phyloP scores from a whole-genome alignment of 2,888 invertebrate genomes.

The Alitta virens region DNA sequence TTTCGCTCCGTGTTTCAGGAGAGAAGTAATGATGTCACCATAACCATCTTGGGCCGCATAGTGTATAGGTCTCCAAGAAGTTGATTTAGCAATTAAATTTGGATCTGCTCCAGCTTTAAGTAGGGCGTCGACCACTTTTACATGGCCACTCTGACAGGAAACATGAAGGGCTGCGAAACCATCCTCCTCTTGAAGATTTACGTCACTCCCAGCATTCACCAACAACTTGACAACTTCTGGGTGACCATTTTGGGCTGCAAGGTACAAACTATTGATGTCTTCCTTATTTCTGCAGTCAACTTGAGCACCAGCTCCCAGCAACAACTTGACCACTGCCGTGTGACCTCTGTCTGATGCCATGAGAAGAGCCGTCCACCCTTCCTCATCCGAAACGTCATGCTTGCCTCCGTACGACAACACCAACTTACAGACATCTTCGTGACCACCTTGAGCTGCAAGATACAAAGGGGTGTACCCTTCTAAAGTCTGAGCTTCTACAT shows the following conservation, averaged over 20 bases:
- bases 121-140: slow-evolving; percentile 20
- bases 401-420: slow-evolving; percentile 3
- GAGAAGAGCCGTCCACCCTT: slow-evolving; percentile 21
- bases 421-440: neutral
- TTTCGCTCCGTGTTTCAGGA: slow-evolving; percentile 24
- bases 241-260: slow-evolving; percentile 26
- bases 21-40: slow-evolving; percentile 19
- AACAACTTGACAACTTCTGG: slow-evolving; percentile 19
- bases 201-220: slow-evolving; percentile 18
- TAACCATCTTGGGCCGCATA: slow-evolving; percentile 28
- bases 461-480: slow-evolving; percentile 31
- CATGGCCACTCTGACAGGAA: slow-evolving; percentile 5
- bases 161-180: slow-evolving; percentile 18
- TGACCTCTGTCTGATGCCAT: slow-evolving; percentile 16
- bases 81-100: slow-evolving; percentile 20
- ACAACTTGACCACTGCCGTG: neutral
- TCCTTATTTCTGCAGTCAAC: slow-evolving; percentile 29
- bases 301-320: slow-evolving; percentile 23
- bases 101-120: slow-evolving; percentile 19
- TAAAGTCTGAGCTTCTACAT: slow-evolving; percentile 18
- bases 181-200: slow-evolving; percentile 17
- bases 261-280: slow-evolving; percentile 27
- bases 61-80: slow-evolving; percentile 28
- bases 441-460: slow-evolving; percentile 26
- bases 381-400: slow-evolving; percentile 15